These are phyloP conservation scores for Dicranocentrus wangi DNA, from an alignment of 2,888 invertebrate species.

Conservation along the genomic window DNA sequence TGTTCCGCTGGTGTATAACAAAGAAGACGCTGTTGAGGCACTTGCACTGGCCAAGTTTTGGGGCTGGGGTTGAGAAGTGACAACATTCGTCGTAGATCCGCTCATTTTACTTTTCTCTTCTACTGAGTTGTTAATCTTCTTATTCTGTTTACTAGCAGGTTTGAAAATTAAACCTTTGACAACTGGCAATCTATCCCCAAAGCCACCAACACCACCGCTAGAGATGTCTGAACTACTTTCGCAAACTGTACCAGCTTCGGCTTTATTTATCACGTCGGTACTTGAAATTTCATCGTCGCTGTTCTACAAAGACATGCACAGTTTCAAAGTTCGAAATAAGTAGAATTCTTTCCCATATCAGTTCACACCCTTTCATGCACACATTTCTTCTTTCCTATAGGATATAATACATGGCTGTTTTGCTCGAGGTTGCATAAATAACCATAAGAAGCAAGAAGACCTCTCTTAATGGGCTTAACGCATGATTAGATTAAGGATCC, in stretches of 20 bases:
- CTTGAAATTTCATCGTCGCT: slow-evolving; percentile 19
- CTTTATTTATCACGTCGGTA: slow-evolving; percentile 11
- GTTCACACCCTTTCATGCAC: too few relatives aligned
- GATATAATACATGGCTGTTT: too few relatives aligned
- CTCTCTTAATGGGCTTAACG: too few relatives aligned
- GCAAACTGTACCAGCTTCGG: slow-evolving; percentile 19
- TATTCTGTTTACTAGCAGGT: slow-evolving; percentile 32
- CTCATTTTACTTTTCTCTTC: slow-evolving; percentile 51
- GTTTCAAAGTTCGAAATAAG: too few relatives aligned
- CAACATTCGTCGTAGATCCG: slow-evolving; percentile 61
- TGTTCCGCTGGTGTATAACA: slow-evolving; percentile 66
- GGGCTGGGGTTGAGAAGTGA: slow-evolving; percentile 68
- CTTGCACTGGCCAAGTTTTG: slow-evolving; percentile 72
- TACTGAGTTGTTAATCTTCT: not conserved
- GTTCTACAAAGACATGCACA: slow-evolving; percentile 32
- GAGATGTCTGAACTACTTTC: not conserved
- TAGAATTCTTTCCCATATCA: too few relatives aligned
- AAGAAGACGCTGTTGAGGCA: slow-evolving; percentile 68
- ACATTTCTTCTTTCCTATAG: too few relatives aligned
- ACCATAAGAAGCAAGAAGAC: too few relatives aligned
- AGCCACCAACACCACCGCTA: not conserved
- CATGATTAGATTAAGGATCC: too few relatives aligned
- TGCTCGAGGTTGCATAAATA: too few relatives aligned
- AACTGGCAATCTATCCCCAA: slow-evolving; percentile 29
- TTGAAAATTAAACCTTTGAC: slow-evolving; percentile 56